Evolutionary conservation across 2,113 vertebrate genomes (phyloP), one percentile per base, ranked within the genome.

Genomic region (Cranoglanis bouderius): DNA sequence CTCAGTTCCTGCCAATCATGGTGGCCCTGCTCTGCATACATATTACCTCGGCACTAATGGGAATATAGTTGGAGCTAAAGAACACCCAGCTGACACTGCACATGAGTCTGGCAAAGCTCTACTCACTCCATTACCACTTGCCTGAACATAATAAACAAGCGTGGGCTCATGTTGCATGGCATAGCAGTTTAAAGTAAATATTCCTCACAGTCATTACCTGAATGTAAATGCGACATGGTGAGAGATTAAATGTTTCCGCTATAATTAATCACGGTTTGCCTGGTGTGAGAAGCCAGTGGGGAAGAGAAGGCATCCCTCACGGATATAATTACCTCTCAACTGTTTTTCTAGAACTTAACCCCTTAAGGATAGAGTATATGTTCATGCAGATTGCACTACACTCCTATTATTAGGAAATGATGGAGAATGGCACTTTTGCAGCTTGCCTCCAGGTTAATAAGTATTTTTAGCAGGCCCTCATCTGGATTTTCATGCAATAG

Each of bases 271-370:
- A 93, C 78, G 63, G 84, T 57, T 90, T 53, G 92, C 90, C 84
- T 85, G 85, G 87, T 77, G 81, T 90, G 89, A 91, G 84, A 85
- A 82, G 89, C 91, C 87, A 88, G 53, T 59, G 88, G 83, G 67
- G 85, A 53, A 75, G 88, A 88, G 91, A 93, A 92, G 87, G 90
- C 89, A 90, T 83, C 85, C 90, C 91, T 90, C 85, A 81, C 72
- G 91, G 91, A 94, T 92, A 94, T 94, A 94, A 94, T 94, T 94
- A 92, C 82, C 88, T 91, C 90, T 90, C 65, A 87, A 90, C 88
- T 85, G 61, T 90, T 89, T 92, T 91, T 89, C 88, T 82, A 91
- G 90, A 87, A 87, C 84, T 90, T 88, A 89, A 90, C 87, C 72
- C 55, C 75, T 85, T 81, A 53, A 88, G 88, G 86, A 86, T n/a